Base-by-base conservation (phyloP, 2,888 invertebrate species). In the Rhaphigaster nebulosa region DNA sequence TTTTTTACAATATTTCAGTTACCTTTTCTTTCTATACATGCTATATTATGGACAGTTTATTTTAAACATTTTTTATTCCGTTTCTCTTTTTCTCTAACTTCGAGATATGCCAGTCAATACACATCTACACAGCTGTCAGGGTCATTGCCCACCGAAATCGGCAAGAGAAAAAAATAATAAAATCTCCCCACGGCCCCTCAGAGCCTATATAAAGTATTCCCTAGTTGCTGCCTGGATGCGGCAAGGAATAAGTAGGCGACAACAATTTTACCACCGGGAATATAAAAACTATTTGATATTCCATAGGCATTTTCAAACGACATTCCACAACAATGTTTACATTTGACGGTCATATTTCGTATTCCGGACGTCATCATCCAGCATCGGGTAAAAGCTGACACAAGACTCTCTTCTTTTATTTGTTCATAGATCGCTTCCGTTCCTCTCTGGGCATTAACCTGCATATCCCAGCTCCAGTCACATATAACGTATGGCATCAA, bases 321-420 rank as follows among this genome's bases (percentile, higher is more conserved):
- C 84, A 84, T 84, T 84, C 84, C 84, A 84, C n/a, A 45, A 84
- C 84, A 45, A 45, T 84, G 84, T 84, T 84, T 84, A 84, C 84
- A 84, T 84, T 50, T 84, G 84, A 84, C 84, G 26, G 45, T 45
- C 45, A 84, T 84, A 84, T 84, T 84, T 84, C 84, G 84, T 84
- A 84, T 84, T 84, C 84, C 12, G 84, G 84, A 45, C 84, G 84
- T 84, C 41, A n/a, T 84, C 84, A 84, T 50, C 45, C 26, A 50
- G 4, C 84, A 45, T 84, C 84, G 45, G 84, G 45, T 50, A 84
- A 50, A 80, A n/a, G 84, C 84, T 84, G 41, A 76, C 45, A 84
- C 84, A 13, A 50, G 45, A n/a, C 29, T 45, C 13, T 45, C 6
- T 84, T 45, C 13, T 45, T n/a, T 84, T 84, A 45, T 84, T 84